These are phyloP conservation scores for Siderastrea radians DNA, from an alignment of 92 coral and sea anemone species.

Conservation along the genomic window DNA sequence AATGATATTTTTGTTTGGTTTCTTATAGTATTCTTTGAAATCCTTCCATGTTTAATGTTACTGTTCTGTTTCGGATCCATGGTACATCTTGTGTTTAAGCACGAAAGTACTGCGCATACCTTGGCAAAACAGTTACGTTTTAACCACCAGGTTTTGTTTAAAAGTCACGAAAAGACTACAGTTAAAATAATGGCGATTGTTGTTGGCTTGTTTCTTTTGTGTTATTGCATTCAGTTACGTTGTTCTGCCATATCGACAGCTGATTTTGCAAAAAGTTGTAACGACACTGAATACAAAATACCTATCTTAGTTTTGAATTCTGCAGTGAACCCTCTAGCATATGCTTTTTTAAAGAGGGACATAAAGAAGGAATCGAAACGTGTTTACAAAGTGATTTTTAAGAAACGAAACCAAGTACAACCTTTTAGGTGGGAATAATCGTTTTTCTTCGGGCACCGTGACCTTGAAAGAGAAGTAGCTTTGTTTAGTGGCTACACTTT, in stretches of 20 bases:
- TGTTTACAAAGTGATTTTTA: neutral
- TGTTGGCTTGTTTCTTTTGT: neutral
- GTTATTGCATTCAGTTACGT: neutral
- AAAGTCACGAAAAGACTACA: neutral
- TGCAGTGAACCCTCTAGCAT: slow-evolving; percentile 5
- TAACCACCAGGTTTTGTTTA: neutral
- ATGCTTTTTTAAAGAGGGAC: slow-evolving; percentile 11
- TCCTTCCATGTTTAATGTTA: neutral
- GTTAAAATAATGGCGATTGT: neutral
- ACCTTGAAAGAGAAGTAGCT: too few species aligned
- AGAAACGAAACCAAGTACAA: too few species aligned
- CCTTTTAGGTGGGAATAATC: too few species aligned
- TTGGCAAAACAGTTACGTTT: neutral
- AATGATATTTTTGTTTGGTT: neutral
- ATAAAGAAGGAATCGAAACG: neutral
- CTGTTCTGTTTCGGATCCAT: neutral
- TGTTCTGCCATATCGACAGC: neutral
- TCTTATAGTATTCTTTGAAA: neutral
- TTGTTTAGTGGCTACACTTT: too few species aligned
- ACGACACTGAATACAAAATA: too few species aligned
- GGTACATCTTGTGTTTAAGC: neutral
- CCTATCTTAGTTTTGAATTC: neutral
- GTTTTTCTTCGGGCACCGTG: too few species aligned
- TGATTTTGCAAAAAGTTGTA: too few species aligned
- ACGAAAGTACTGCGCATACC: neutral